Percentiles rank a stretch among this genome's conserved stretches.
Evolutionary conservation across 2,888 invertebrate species (phyloP).

Genomic region (Callinectes sapidus): DNA sequence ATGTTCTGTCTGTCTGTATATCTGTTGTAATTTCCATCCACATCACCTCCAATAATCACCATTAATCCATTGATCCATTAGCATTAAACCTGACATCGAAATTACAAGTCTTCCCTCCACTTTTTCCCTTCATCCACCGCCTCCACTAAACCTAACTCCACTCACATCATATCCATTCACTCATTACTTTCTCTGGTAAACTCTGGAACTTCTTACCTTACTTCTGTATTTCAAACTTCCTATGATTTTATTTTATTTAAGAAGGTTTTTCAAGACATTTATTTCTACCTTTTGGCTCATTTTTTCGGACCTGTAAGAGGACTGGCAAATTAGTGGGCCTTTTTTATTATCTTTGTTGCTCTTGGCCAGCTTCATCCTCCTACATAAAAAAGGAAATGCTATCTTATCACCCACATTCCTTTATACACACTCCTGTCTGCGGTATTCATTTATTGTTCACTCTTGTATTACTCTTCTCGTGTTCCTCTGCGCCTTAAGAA

Average conservation of each 20-base stretch:
- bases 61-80: neutral
- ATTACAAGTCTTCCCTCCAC: neutral
- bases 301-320: no score
- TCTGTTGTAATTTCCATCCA: neutral
- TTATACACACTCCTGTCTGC: neutral
- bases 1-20: neutral
- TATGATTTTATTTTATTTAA: no score
- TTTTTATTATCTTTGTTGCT: no score
- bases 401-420: neutral
- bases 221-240: no score
- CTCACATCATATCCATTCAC: neutral
- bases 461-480: neutral
- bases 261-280: no score
- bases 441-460: neutral
- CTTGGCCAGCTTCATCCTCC: no score
- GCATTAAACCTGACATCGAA: neutral
- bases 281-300: no score
- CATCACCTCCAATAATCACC: neutral
- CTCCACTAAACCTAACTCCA: neutral
- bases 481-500: neutral
- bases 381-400: no score
- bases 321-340: no score
- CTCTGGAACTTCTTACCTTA: no score
- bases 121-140: neutral
- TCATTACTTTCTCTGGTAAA: no score